phyloP scores from a whole-genome alignment of 1,140 invertebrate genomes.

The Ceratitis capitata region DNA sequence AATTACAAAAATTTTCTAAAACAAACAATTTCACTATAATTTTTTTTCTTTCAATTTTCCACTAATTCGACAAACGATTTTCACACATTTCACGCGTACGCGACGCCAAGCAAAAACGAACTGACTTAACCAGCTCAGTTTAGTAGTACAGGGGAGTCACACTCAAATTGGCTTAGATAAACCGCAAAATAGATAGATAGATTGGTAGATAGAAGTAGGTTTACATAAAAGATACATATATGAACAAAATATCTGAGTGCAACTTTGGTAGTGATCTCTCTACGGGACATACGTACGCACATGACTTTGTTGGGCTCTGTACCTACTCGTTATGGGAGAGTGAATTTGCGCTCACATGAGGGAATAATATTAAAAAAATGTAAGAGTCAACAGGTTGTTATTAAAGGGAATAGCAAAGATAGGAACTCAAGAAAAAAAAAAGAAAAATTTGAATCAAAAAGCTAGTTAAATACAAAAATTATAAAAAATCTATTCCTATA shows the following conservation, averaged over 20 bases:
- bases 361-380: not conserved
- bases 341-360: not conserved
- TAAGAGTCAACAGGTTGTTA: not conserved
- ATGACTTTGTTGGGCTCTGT: not conserved
- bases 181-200: not conserved
- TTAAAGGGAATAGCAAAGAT: not conserved
- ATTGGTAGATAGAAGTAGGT: not conserved
- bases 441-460: too few relatives aligned
- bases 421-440: not conserved
- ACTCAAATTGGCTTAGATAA: not conserved
- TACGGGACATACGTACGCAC: not conserved
- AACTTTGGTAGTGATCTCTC: not conserved
- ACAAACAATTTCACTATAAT: not conserved
- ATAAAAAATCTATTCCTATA: too few relatives aligned
- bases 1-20: constrained; percentile 1
- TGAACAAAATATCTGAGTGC: not conserved
- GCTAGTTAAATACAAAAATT: too few relatives aligned
- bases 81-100: constrained; percentile 10
- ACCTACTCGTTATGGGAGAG: not conserved
- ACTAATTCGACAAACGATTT: not conserved
- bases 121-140: constrained; percentile 3
- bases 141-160: not conserved
- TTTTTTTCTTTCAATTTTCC: not conserved
- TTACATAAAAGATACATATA: not conserved
- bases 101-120: constrained; percentile 17